phyloP scores from a whole-genome alignment of 2,797 vertebrate genomes.

The Danio kyathit region DNA sequence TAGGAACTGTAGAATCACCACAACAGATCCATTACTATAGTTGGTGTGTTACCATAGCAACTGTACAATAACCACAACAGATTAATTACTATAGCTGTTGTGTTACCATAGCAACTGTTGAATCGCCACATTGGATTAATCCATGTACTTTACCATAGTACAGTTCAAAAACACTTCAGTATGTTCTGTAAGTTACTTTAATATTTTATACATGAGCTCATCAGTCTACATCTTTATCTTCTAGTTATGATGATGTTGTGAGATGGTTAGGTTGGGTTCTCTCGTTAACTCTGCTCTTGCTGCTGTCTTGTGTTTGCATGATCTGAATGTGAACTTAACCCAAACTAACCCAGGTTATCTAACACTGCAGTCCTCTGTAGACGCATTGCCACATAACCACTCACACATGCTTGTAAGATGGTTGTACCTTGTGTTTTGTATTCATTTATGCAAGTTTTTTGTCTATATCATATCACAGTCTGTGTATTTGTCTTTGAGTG shows the following conservation, averaged over 20 bases:
- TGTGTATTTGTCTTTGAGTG: constrained; percentile 24
- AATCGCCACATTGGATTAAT: too few relatives aligned
- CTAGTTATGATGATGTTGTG: not conserved
- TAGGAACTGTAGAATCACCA: too few relatives aligned
- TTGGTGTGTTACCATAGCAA: too few relatives aligned
- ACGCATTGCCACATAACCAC: constrained; percentile 69
- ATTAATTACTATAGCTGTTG: too few relatives aligned
- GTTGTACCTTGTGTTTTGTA: constrained; percentile 39
- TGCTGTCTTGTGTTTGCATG: constrained; percentile 56
- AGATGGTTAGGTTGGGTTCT: too few relatives aligned
- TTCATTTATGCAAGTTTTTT: constrained; percentile 53
- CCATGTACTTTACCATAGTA: too few relatives aligned
- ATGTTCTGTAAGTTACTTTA: too few relatives aligned
- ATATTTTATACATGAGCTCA: too few relatives aligned
- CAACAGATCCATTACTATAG: too few relatives aligned
- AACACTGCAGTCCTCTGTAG: constrained; percentile 61
- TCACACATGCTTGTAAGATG: constrained; percentile 39
- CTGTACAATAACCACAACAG: too few relatives aligned
- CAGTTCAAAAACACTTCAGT: too few relatives aligned
- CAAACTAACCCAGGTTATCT: constrained; percentile 55
- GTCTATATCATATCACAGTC: constrained; percentile 47
- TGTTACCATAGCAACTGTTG: too few relatives aligned
- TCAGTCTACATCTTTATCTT: not conserved
- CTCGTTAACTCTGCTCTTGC: constrained; percentile 62
- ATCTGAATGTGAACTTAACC: constrained; percentile 56